phyloP scores from a whole-genome alignment of 2,113 vertebrate genomes.

The Esox niger region DNA sequence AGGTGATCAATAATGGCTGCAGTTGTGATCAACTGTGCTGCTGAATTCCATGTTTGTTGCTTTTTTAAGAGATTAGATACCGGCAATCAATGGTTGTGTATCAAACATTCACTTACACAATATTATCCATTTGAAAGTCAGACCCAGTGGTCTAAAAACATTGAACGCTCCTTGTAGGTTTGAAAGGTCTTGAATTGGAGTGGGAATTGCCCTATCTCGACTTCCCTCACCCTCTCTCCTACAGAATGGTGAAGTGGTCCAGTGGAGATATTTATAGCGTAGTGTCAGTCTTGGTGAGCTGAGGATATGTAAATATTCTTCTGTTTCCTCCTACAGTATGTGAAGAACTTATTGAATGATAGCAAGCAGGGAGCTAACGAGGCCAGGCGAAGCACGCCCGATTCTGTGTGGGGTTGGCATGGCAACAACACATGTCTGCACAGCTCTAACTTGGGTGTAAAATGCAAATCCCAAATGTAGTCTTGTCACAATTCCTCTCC shows the following conservation, averaged over 20 bases:
- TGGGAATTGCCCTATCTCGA: neutral
- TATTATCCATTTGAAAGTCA: no score
- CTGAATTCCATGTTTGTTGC: no score
- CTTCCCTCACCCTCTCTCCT: neutral
- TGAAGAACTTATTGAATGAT: constrained; percentile 57
- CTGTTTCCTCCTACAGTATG: constrained; percentile 46
- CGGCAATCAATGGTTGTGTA: no score
- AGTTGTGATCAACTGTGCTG: no score
- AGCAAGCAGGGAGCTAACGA: constrained; percentile 56
- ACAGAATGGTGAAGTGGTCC: constrained; percentile 46
- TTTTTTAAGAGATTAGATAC: no score
- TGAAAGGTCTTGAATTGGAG: no score
- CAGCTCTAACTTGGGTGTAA: constrained; percentile 68
- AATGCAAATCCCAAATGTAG: constrained; percentile 76
- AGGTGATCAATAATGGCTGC: no score
- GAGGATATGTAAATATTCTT: constrained; percentile 67
- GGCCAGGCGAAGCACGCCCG: constrained; percentile 37
- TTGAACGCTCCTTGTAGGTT: no score
- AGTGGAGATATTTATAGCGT: constrained; percentile 64
- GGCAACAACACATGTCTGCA: constrained; percentile 74
- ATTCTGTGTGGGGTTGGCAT: constrained; percentile 70
- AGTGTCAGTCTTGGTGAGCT: constrained; percentile 49
- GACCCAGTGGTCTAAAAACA: no score
- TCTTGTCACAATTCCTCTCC: constrained; percentile 65
- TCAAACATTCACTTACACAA: neutral